Base-by-base conservation (phyloP, 2,888 invertebrate genomes). In the Amphipyra tragopoginis region DNA sequence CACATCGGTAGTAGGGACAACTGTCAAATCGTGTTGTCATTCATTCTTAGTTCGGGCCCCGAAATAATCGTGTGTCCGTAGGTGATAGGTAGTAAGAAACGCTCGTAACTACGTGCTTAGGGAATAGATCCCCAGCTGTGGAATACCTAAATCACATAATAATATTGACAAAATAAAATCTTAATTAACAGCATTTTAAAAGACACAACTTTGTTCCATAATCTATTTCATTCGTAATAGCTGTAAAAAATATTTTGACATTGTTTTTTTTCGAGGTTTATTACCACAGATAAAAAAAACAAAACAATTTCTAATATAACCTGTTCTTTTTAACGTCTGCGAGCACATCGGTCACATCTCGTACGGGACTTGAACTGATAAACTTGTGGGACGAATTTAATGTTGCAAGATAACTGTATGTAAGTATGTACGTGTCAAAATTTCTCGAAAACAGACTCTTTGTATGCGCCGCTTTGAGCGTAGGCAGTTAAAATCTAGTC, bases 341-440 rank as follows among this genome's bases (percentile, higher is more conserved):
- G 15, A 65, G 26, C 33, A 72, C 65, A 70, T 62, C 65, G 44
- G 44, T 21, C 1, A 40, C 47, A 45, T 36, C 33, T 39, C 45
- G 11, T 58, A 52, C 59, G 75, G 61, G 13, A 48, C 21, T 48
- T 38, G 21, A 11, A 34, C 11, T 47, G 70, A 75, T 63, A 71
- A 71, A 63, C 40, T 47, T 62, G 48, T 70, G 44, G 45, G 40
- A 70, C 64, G 65, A 44, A 57, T 54, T 63, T 54, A 66, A 71
- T 48, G 56, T 58, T 40, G 38, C 42, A 40, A 76, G 61, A 65
- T 59, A 71, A 59, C 71, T 65, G 50, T 73, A 29, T 63, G 63
- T 75, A 40, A 38, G 68, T 65, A 55, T 50, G 61, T 70, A 80
- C 78, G 80, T 75, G 80, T 80, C 54, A 70, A 68, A 47, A 70